Percentiles rank a stretch among this genome's conserved stretches.
These are phyloP conservation scores for Tauraco hartlaubi DNA, from an alignment of 2,797 vertebrate species.

Conservation along the genomic window DNA sequence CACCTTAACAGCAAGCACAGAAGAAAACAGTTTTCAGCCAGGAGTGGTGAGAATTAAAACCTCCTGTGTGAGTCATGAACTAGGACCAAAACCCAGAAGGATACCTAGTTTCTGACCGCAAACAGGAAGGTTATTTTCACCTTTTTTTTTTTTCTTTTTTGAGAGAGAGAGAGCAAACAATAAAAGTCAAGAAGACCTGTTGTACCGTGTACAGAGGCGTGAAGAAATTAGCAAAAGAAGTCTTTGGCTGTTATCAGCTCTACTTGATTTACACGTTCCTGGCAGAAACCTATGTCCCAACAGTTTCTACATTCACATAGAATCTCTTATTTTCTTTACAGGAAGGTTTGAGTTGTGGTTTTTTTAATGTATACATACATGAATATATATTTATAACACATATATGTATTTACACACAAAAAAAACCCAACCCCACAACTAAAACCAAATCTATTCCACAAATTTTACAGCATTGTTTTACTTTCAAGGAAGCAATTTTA, in stretches of 20 bases:
- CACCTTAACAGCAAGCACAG: neutral
- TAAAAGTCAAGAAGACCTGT: neutral
- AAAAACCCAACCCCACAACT: neutral
- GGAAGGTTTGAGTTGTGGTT: neutral
- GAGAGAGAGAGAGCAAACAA: neutral
- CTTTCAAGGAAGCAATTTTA: neutral
- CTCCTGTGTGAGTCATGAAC: neutral
- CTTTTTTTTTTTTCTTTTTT: neutral
- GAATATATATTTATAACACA: neutral
- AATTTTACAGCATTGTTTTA: neutral
- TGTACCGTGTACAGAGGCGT: fast-evolving
- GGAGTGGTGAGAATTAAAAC: neutral
- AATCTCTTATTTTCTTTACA: neutral
- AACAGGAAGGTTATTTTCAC: neutral
- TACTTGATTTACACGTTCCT: neutral
- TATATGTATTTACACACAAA: fast-evolving
- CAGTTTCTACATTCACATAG: neutral
- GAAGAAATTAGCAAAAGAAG: neutral
- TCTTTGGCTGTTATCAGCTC: neutral
- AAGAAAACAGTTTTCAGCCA: neutral
- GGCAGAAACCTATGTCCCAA: neutral
- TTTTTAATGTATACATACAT: neutral
- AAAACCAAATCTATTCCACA: neutral
- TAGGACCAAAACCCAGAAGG: neutral
- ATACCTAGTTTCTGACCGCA: neutral